Base-by-base conservation (phyloP, 2,888 invertebrate species). In the Xestia c-nigrum region DNA sequence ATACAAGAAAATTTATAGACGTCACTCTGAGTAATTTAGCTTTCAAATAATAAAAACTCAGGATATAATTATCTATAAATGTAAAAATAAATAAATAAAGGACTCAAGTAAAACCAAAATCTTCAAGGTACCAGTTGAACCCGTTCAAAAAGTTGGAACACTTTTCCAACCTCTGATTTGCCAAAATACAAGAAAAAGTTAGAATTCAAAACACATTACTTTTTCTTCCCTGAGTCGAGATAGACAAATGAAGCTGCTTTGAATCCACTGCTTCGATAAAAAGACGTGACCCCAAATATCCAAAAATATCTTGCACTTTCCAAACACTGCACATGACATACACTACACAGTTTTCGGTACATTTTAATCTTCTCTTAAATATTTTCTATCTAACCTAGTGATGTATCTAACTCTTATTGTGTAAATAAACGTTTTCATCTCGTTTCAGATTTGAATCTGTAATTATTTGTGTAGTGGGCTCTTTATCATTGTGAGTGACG, bases 381-480 rank as follows among this genome's bases (percentile, higher is more conserved):
- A 96, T 96, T 96, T 96, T 95, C 96, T 96, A 93, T 96, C 96
- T 96, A 95, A 96, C 92, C 93, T 96, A 96, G 96, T 93, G 88
- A 93, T 94, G 94, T 95, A 95, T 93, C 93, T 95, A 95, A 96
- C 93, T 95, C 94, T 95, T 94, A 94, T 94, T 92, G 94, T 96
- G 96, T 96, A 96, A 96, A 96, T 96, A 96, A 96, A 95, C 92
- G 93, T 96, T 94, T 95, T 93, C 81, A 93, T 94, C 94, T 95
- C 92, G 92, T 96, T 96, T 94, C 96, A 96, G 96, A 96, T 94
- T 94, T 95, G 87, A 93, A 92, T 95, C 93, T 94, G 94, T 95
- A 94, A 94, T 95, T 95, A 94, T 95, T 95, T 96, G 95, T 96
- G 96, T 96, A 96, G 96, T 94, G 92, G 87, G 90, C 94, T 94